These are phyloP conservation scores for Parelbella ahira DNA, from an alignment of 2,888 invertebrate species.

Conservation along the genomic window DNA sequence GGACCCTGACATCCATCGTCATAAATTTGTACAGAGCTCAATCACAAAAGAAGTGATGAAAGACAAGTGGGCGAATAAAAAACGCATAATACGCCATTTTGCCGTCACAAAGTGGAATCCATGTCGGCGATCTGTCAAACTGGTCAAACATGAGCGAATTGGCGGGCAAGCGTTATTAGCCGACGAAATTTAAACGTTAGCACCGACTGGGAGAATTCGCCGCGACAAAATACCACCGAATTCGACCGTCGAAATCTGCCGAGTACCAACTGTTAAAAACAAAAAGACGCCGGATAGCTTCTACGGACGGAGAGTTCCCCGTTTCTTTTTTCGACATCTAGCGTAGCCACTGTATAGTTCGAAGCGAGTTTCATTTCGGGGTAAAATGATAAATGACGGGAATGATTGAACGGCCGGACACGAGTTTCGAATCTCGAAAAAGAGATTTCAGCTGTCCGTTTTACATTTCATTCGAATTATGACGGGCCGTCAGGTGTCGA, in stretches of 20 bases:
- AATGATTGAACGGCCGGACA: conserved; percentile 72
- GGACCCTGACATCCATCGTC: conserved; percentile 60
- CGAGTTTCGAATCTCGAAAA: conserved; percentile 54
- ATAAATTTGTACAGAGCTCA: conserved; percentile 57
- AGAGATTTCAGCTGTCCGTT: conserved; percentile 56
- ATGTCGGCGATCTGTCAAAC: conserved; percentile 78
- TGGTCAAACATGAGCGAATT: conserved; percentile 69
- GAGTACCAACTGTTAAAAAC: conserved; percentile 58
- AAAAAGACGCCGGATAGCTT: conserved; percentile 73
- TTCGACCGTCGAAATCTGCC: conserved; percentile 46
- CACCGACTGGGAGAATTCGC: conserved; percentile 34
- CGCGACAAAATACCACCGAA: conserved; percentile 39
- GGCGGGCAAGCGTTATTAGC: conserved; percentile 56
- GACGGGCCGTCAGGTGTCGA: conserved; percentile 38
- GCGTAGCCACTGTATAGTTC: conserved; percentile 60
- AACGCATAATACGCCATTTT: conserved; percentile 76
- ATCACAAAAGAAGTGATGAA: conserved; percentile 77
- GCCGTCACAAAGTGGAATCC: conserved; percentile 71
- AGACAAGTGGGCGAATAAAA: conserved; percentile 72
- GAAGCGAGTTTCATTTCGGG: conserved; percentile 64
- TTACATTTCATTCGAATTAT: conserved; percentile 44
- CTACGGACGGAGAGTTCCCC: conserved; percentile 49
- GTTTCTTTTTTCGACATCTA: conserved; percentile 70
- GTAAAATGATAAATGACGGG: conserved; percentile 72
- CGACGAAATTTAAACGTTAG: conserved; percentile 52